phyloP scores from a whole-genome alignment of 2,113 vertebrate species.

The Passer domesticus region DNA sequence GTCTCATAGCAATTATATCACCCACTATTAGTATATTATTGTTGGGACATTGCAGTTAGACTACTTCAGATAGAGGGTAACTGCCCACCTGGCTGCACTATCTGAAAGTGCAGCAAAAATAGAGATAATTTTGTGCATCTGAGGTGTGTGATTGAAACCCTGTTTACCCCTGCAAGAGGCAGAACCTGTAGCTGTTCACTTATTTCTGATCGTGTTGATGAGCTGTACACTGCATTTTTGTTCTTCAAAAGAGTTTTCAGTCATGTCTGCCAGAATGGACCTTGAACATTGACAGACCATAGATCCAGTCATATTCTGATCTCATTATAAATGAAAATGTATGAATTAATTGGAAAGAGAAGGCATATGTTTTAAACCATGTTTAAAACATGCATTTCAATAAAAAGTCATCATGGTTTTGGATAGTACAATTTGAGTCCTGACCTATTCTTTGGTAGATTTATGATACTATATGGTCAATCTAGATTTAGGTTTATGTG shows the following conservation, averaged over 20 bases:
- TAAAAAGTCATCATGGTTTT: neutral
- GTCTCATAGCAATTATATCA: neutral
- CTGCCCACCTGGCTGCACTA: neutral
- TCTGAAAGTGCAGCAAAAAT: neutral
- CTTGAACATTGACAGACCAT: neutral
- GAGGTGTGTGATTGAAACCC: neutral
- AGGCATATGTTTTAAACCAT: neutral
- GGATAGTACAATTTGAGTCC: neutral
- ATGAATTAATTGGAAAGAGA: neutral
- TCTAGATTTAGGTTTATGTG: neutral
- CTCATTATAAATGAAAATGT: neutral
- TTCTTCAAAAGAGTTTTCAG: neutral
- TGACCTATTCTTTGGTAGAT: neutral
- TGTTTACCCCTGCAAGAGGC: accelerated
- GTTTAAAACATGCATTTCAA: neutral
- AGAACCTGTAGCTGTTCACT: neutral
- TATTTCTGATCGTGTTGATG: neutral
- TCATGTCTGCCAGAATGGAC: neutral
- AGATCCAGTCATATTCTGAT: neutral
- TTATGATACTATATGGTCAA: accelerated
- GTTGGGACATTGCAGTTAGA: neutral
- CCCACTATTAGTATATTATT: neutral
- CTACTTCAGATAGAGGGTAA: neutral
- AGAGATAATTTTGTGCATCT: neutral
- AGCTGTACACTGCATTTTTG: accelerated